Evolutionary conservation across 2,797 vertebrate genomes (phyloP).

Genomic region (Perodicticus potto): DNA sequence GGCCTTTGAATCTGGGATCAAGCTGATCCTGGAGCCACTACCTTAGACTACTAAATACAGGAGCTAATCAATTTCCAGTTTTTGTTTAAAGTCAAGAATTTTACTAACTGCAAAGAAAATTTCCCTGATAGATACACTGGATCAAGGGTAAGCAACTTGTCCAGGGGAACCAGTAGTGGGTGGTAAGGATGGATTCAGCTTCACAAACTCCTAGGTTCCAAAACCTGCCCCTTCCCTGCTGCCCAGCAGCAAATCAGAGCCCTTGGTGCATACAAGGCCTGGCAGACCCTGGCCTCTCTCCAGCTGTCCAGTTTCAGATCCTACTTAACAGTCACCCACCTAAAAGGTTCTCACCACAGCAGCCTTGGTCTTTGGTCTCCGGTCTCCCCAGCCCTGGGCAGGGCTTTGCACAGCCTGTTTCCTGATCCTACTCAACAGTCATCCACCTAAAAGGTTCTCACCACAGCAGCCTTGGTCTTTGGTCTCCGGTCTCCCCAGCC

Average conservation of each 20-base stretch:
- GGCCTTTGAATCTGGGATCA: background rate
- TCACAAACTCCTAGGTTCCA: conserved; percentile 22
- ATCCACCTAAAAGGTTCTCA: background rate
- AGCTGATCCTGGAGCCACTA: background rate
- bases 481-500: background rate
- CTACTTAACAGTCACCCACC: fast-evolving
- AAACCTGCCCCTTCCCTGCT: background rate
- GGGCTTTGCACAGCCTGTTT: background rate
- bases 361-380: fast-evolving
- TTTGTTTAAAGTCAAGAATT: background rate
- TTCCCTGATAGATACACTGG: background rate
- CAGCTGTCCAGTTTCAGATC: background rate
- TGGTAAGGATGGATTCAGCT: conserved; percentile 32
- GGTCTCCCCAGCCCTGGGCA: background rate
- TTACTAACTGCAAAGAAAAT: background rate
- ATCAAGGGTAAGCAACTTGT: conserved; percentile 19
- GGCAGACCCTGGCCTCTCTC: background rate
- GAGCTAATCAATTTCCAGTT: background rate
- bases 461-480: fast-evolving
- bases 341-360: fast-evolving
- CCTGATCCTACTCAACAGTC: background rate
- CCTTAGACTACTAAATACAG: too few relatives aligned
- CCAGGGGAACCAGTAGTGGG: conserved; percentile 63
- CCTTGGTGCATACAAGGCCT: background rate
- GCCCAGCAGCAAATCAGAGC: fast-evolving